Evolutionary conservation across 1,140 invertebrate genomes (phyloP), one percentile per base, ranked within the genome.

Genomic region (Cotesia vestalis): DNA sequence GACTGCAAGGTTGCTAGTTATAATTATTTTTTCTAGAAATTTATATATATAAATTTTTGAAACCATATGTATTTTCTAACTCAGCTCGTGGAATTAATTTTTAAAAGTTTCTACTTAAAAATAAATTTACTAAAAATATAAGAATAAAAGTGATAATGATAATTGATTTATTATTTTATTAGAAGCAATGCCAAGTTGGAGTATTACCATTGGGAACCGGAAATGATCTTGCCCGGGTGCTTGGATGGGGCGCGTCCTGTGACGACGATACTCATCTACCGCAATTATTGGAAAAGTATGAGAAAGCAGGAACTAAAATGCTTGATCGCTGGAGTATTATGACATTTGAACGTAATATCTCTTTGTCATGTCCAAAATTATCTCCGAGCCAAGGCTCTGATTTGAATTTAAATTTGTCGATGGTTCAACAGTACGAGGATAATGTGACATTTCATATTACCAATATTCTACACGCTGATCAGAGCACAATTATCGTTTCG

Each of bases 221-320:
- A 38, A 99, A 99, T 85, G 97, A 99, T 83, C 88, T 99, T 71
- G 96, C 96, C 0, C 86, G 97, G 17, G 96, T 98, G 0, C 87
- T 98, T 6, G 96, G 97, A n/a, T 98, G 96, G 96, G 96, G 97
- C 17, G 91, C 95, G 8, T 94, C 94, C 1, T 98, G 96, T 83
- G 96, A 98, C 80, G 96, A 98, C 81, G 97, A 98, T 77, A 93
- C 96, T 4, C 95, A 98, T 85, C 88, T 98, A 55, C 94, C 95
- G 12, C 93, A 96, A 78, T 89, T 98, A 36, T 85, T 99, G 5
- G 96, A 98, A 80, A 93, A 95, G 73, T 96, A 98, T 81, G 97
- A 98, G 87, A 92, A 95, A 77, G 96, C 96, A 6, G 94, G 96
- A 75, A 97, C 96, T 53, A 98, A 98, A 88, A 97, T 98, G 93